Evolutionary conservation across 2,797 vertebrate species (phyloP).

Genomic region (Cichlasoma orientale): DNA sequence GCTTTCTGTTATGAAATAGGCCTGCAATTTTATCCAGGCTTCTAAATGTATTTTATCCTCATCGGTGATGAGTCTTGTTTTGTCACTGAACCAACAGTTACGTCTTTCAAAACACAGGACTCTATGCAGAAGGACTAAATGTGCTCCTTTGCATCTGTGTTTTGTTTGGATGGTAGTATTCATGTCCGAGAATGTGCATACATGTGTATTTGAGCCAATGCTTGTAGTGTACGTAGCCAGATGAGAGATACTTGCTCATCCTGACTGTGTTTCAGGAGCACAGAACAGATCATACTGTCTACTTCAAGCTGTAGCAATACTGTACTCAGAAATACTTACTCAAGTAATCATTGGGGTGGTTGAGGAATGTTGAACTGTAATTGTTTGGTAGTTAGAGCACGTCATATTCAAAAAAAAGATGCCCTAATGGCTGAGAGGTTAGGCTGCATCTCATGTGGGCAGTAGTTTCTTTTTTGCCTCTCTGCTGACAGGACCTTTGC

Average conservation of each 20-base stretch:
- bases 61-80: too few species aligned
- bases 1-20: too few species aligned
- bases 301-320: not conserved
- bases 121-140: not conserved
- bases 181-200: not conserved
- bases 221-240: not conserved
- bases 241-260: slow-evolving; percentile 24
- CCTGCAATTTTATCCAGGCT: too few species aligned
- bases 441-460: not conserved
- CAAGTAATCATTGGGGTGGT: not conserved
- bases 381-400: not conserved
- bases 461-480: not conserved
- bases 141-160: slow-evolving; percentile 8
- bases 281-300: not conserved
- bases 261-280: slow-evolving; percentile 3
- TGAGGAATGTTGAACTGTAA: not conserved
- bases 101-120: not conserved
- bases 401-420: not conserved
- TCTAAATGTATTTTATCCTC: too few species aligned
- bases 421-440: not conserved
- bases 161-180: not conserved
- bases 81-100: not conserved
- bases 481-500: not conserved
- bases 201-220: not conserved
- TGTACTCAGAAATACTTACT: not conserved